Evolutionary conservation across 2,888 invertebrate genomes (phyloP), one percentile per base, ranked within the genome.

Genomic region (Cinara cedri): DNA sequence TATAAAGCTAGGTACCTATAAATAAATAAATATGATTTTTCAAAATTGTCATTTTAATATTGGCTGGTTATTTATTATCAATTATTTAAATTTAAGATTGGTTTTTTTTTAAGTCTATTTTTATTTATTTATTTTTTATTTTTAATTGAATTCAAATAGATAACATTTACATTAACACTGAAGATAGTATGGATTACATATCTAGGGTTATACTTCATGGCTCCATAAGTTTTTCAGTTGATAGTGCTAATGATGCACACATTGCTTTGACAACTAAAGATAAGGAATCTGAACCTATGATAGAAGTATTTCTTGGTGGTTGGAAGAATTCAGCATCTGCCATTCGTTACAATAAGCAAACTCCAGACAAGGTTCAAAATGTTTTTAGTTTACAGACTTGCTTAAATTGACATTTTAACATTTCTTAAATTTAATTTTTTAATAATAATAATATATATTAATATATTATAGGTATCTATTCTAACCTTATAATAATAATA

Each of bases 241-340:
- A 66, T 66, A 57, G 76, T 78, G 76, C 66, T 1, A 91, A 95
- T 85, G 95, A 96, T 87, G 96, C 94, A 13, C 96, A 96, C 85
- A 84, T 96, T 83, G 93, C 93, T 0, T 89, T 96, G 14, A 91
- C 93, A 13, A 87, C 90, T 81, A 90, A 89, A 0, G 91, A 93
- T 2, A 87, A 88, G 66, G 93, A 92, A 83, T 86, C 89, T 13
- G 90, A 91, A 72, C 94, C 94, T 42, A 93, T 95, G 88, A 91
- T 91, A 85, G 96, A 96, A 90, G 85, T 96, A 72, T 93, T 95
- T 87, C 89, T 96, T 84, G 96, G 96, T 42, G 95, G 96, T 46
- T 96, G 96, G 96, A 89, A 90, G 34, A 95, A 96, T 86, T 88
- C 89, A 82, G 94, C 93, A 87, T 93, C 93, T 49, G 92, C 93